Percentiles rank a stretch among this genome's conserved stretches.
Conservation (phyloP, 2,113 vertebrate species). For the Forbesichthys papilliferus region DNA sequence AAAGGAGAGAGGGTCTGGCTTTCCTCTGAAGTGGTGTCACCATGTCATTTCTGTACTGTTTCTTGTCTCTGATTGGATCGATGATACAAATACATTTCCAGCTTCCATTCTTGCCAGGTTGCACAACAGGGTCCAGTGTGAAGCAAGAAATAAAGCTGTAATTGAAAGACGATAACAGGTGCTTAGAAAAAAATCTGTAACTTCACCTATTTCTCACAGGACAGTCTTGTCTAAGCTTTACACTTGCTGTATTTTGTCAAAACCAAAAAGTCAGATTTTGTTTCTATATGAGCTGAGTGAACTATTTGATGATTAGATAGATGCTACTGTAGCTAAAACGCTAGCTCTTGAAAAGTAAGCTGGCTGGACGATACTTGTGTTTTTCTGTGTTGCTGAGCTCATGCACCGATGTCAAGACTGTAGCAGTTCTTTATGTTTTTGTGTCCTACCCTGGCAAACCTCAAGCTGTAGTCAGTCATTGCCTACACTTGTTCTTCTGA, state of each 20-base stretch:
- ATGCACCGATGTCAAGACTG: too few relatives aligned
- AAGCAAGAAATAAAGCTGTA: too few relatives aligned
- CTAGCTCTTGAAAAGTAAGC: constrained; percentile 21
- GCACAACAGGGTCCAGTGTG: neutral
- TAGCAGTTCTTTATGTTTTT: constrained; percentile 32
- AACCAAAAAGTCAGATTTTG: too few relatives aligned
- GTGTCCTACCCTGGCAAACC: constrained; percentile 57
- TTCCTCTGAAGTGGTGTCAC: constrained; percentile 63
- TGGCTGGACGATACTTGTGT: constrained; percentile 34
- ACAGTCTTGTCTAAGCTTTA: neutral
- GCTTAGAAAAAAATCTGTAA: neutral
- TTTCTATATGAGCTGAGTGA: neutral
- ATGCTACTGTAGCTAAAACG: constrained; percentile 8
- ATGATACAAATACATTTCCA: constrained; percentile 30
- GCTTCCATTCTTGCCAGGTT: constrained; percentile 24
- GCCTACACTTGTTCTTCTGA: constrained; percentile 47
- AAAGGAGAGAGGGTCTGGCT: constrained; percentile 71
- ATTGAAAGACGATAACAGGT: neutral
- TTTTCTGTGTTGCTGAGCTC: constrained; percentile 28
- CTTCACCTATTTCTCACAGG: neutral
- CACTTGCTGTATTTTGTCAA: neutral
- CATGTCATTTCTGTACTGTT: constrained; percentile 54
- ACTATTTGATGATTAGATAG: neutral
- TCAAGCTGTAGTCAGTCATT: constrained; percentile 32
- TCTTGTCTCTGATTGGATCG: constrained; percentile 60